Evolutionary conservation across 2,888 invertebrate species (phyloP).

Genomic region (Macrophya alboannulata): DNA sequence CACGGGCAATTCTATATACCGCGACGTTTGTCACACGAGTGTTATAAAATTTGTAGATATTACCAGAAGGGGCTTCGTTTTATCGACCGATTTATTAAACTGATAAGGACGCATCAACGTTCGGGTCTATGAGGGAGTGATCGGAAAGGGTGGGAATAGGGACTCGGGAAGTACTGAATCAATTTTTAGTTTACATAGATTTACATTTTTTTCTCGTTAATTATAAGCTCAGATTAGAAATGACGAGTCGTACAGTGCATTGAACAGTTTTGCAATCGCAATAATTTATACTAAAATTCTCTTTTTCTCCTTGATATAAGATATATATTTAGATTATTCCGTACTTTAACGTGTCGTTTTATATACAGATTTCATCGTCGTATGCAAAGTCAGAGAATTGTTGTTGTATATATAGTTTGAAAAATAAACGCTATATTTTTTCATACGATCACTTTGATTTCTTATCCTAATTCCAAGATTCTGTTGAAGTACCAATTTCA

Average conservation of each 20-base stretch:
- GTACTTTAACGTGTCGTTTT: neutral
- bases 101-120: constrained; percentile 42
- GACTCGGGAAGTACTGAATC: neutral
- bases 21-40: constrained; percentile 49
- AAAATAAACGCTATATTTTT: neutral
- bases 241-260: too few species aligned
- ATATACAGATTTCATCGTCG: neutral
- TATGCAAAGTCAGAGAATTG: neutral
- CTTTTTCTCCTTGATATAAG: neutral
- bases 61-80: constrained; percentile 48
- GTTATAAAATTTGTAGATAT: constrained; percentile 51
- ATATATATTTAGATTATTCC: neutral
- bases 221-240: too few species aligned
- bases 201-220: too few species aligned
- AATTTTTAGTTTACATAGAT: neutral
- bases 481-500: neutral
- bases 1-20: constrained; percentile 25
- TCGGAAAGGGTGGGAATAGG: neutral
- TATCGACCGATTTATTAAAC: constrained; percentile 50
- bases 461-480: neutral
- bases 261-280: neutral
- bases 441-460: neutral
- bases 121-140: neutral
- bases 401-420: neutral
- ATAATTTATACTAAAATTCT: neutral